These are phyloP conservation scores for Ctenicera cuprea DNA, from an alignment of 2,888 invertebrate species.

Conservation along the genomic window DNA sequence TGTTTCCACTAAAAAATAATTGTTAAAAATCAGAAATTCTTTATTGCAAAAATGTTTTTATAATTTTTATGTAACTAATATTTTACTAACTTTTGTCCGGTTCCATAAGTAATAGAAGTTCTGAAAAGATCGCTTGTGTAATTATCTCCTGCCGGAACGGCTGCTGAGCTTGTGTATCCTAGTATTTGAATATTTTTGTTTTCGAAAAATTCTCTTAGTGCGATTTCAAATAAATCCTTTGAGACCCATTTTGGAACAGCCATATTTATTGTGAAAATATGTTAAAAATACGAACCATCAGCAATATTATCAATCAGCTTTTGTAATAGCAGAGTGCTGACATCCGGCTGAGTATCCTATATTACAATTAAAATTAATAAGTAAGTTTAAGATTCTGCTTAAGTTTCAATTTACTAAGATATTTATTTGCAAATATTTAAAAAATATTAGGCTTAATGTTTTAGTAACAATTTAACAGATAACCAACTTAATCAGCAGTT, in stretches of 20 bases:
- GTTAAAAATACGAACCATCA: not conserved
- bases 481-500: too few relatives aligned
- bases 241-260: constrained; percentile 63
- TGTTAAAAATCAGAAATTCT: too few relatives aligned
- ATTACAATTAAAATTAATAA: not conserved
- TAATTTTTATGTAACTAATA: too few relatives aligned
- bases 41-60: too few relatives aligned
- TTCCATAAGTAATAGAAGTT: constrained; percentile 59
- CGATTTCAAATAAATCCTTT: constrained; percentile 62
- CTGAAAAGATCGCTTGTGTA: constrained; percentile 66
- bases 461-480: too few relatives aligned
- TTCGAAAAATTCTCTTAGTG: constrained; percentile 59
- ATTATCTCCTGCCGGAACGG: constrained; percentile 65
- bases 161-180: constrained; percentile 60
- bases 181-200: constrained; percentile 59
- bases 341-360: not conserved
- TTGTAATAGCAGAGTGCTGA: not conserved
- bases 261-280: constrained; percentile 46
- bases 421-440: too few relatives aligned
- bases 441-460: too few relatives aligned
- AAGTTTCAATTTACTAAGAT: too few relatives aligned
- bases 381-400: too few relatives aligned
- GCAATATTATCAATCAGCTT: not conserved
- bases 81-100: constrained; percentile 49
- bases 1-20: constrained; percentile 55